Conservation (phyloP, 2,113 vertebrate species). For the Emberiza fucata region DNA sequence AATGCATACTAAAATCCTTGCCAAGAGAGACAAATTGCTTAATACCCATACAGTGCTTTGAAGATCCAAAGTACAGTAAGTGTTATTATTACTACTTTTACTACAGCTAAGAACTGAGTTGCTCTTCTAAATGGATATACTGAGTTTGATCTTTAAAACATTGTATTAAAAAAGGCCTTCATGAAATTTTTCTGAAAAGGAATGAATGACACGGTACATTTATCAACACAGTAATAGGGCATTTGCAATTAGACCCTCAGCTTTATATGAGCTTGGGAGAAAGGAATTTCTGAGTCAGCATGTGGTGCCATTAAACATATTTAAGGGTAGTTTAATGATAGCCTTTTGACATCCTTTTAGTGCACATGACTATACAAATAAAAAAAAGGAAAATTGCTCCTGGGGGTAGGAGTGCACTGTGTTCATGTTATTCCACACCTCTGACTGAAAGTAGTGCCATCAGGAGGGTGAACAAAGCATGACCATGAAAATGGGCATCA, state of each 20-base stretch:
- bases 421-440: background rate
- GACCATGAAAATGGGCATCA: background rate
- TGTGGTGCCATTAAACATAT: background rate
- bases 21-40: background rate
- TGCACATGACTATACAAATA: background rate
- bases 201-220: background rate
- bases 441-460: background rate
- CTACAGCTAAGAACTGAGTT: background rate
- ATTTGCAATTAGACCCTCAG: background rate
- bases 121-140: background rate
- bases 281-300: slow-evolving; percentile 18
- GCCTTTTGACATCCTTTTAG: slow-evolving; percentile 25
- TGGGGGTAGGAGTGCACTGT: background rate
- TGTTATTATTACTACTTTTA: background rate
- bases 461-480: background rate
- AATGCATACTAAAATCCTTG: background rate
- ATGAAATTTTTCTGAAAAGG: background rate
- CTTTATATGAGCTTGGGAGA: background rate
- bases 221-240: background rate
- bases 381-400: background rate
- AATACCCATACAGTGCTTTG: background rate
- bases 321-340: slow-evolving; percentile 50
- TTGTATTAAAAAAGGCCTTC: background rate
- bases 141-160: background rate
- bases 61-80: background rate